These are phyloP conservation scores for Chironomus tentans DNA, from an alignment of 2,888 invertebrate species.

Conservation along the genomic window DNA sequence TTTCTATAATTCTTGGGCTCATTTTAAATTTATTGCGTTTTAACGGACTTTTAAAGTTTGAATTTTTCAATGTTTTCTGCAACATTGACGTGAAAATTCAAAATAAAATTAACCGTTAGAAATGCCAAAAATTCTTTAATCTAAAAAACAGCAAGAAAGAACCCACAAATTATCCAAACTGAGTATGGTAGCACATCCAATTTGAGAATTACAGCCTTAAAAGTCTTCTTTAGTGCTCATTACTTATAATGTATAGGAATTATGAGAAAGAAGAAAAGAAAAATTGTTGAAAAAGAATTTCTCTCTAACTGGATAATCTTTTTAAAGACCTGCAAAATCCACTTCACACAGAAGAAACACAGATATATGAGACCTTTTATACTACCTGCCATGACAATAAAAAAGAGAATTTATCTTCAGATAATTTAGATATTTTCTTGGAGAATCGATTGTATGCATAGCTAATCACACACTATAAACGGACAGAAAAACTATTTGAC, in stretches of 20 bases:
- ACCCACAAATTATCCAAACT: too few relatives aligned
- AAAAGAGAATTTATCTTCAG: background rate
- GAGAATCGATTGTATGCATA: background rate
- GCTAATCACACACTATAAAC: background rate
- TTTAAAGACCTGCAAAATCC: background rate
- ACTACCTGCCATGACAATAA: background rate
- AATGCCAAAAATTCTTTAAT: background rate
- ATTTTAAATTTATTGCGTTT: too few relatives aligned
- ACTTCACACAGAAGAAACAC: background rate
- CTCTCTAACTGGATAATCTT: background rate
- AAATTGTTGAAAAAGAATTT: background rate
- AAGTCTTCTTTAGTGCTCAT: too few relatives aligned
- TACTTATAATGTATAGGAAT: background rate
- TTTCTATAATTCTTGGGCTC: too few relatives aligned
- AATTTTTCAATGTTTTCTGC: too few relatives aligned
- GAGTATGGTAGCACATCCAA: too few relatives aligned
- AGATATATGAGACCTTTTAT: too few relatives aligned
- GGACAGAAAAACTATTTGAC: background rate
- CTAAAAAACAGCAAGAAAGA: background rate
- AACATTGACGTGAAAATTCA: too few relatives aligned
- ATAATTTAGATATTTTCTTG: background rate
- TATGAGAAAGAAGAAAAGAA: background rate
- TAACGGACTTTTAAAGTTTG: too few relatives aligned
- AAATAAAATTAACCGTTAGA: background rate
- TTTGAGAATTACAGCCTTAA: too few relatives aligned